Evolutionary conservation across 2,888 invertebrate genomes (phyloP), one percentile per base, ranked within the genome.

Genomic region (Apotomis betuletana): DNA sequence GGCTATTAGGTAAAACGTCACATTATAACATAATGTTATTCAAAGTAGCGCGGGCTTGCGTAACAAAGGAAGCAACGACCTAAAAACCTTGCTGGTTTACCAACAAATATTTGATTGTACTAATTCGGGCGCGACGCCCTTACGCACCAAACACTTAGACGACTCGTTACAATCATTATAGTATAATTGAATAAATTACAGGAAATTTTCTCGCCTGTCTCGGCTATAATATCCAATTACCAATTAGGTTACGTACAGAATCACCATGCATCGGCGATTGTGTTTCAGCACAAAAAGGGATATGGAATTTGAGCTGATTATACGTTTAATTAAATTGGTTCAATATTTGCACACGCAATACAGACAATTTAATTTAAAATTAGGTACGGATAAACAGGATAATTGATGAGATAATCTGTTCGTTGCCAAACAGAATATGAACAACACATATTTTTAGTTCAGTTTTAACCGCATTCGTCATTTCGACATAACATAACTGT

Each of bases 191-290:
- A 68, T 68, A 54, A 68, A 72, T 72, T 72, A 71, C 61, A 27
- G 61, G 38, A 44, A 61, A 62, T 62, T 61, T 67, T 61, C 13
- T 51, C 57, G 57, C 41, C 51, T 60, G 60, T 15, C 60, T 57
- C 41, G 41, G 61, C 67, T 67, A 67, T 55, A 57, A 61, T 71
- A 67, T 61, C 67, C 65, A 64, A 73, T 75, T 76, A 74, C 75
- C 73, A 69, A 74, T 76, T 78, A 77, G 81, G 80, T 78, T 80
- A 79, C 81, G 78, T 79, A 80, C 75, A 79, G 76, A 74, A 75
- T 76, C 74, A 77, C 74, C 83, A 83, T 80, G 87, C 85, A 80
- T 81, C 82, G 84, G 75, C 83, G 77, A 81, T 79, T 85, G 81
- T 82, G 84, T 79, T 78, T 79, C 79, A 79, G 78, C 80, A 77